Percentiles rank a stretch among this genome's conserved stretches.
Conservation (phyloP, 2,888 invertebrate genomes). For the Euzetes globulus region DNA sequence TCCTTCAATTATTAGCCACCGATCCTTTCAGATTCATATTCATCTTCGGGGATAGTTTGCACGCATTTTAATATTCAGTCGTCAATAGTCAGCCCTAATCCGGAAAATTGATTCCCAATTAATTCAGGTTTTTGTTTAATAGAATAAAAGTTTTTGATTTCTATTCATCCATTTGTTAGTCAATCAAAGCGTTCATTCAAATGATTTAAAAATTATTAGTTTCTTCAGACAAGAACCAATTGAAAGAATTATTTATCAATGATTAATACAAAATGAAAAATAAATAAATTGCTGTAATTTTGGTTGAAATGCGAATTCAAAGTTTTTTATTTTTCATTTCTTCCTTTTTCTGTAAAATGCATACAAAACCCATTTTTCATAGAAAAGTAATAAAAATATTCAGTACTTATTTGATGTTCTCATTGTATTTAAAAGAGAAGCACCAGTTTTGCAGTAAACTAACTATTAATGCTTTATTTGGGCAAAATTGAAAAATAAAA, state of each 20-base stretch:
- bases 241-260: not conserved
- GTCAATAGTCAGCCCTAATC: no score
- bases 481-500: conserved; percentile 1
- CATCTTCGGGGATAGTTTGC: no score
- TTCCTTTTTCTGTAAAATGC: not conserved
- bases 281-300: not conserved
- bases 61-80: no score
- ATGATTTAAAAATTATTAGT: not conserved
- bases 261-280: not conserved
- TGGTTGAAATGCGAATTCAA: not conserved
- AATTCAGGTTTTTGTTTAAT: not conserved
- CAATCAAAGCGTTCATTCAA: not conserved
- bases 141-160: not conserved
- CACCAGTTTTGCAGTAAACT: not conserved
- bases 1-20: no score
- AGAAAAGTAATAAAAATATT: not conserved
- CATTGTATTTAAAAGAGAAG: not conserved
- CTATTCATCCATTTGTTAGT: not conserved
- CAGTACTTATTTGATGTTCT: not conserved
- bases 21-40: no score
- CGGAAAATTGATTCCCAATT: no score
- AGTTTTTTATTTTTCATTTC: not conserved
- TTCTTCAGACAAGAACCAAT: not conserved
- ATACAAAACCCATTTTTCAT: not conserved
- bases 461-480: not conserved